Base-by-base conservation (phyloP, 2,888 invertebrate species). In the Stratiomys singularior region DNA sequence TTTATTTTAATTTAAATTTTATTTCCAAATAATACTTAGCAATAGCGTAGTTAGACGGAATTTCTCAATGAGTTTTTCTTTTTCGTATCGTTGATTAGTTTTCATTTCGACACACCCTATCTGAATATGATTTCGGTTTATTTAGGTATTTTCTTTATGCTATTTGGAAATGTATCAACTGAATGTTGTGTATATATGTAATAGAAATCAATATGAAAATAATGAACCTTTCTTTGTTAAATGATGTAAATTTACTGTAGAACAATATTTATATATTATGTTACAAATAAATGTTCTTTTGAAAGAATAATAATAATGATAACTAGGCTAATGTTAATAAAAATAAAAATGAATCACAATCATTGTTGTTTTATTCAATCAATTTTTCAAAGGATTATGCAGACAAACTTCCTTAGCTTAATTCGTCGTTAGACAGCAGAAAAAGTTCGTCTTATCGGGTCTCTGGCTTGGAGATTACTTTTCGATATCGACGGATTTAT, bases 201-300 rank as follows among this genome's bases (percentile, higher is more conserved):
- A 25, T 9, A 52, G 47, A 37, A 15, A 37, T n/a, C 25, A 58
- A n/a, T 47, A 11, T 23, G 25, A 44, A 47, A 21, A 23, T 69
- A 13, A 30, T 15, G 3, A 46, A 44, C 21, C 21, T 56, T 58
- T 60, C 18, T 74, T 58, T 74, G 60, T 74, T 28, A 21, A 37
- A 60, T 37, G 60, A 60, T 58, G 74, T 74, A 74, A 58, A 74
- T 74, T 58, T 74, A 74, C 74, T 11, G 44, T 74, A 74, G 74
- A 60, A 23, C 37, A 58, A 74, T 74, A 58, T 74, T 74, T 74
- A 58, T 58, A 58, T 74, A 28, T 58, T 74, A 25, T 37, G 23
- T 25, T 69, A 25, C 4, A 69, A 47, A 30, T 52, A 58, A 74
- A 58, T 74, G 37, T 74, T 60, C 47, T 74, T 69, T 47, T 58